Evolutionary conservation across 2,888 invertebrate species (phyloP).

Genomic region (Cantharis nigra): DNA sequence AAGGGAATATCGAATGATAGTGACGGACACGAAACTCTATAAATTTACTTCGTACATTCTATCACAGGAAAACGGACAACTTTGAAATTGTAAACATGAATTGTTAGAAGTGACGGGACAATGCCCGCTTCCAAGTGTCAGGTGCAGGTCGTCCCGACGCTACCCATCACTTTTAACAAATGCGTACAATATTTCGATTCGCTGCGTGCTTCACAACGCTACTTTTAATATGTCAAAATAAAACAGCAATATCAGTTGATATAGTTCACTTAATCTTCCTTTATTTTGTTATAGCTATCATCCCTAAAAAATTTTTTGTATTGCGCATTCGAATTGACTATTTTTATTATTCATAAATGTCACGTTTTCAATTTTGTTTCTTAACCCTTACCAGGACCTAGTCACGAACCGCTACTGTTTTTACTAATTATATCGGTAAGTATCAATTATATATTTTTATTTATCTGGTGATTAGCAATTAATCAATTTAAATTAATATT

Average conservation of each 20-base stretch:
- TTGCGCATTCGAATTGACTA: too few species aligned
- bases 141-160: constrained; percentile 40
- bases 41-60: constrained; percentile 34
- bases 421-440: background rate
- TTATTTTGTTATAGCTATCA: background rate
- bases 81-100: constrained; percentile 46
- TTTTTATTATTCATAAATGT: too few species aligned
- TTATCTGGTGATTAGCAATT: background rate
- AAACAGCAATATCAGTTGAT: constrained; percentile 30
- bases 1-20: constrained; percentile 24
- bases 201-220: constrained; percentile 38
- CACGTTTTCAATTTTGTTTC: too few species aligned
- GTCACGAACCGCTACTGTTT: background rate
- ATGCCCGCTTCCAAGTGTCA: constrained; percentile 47
- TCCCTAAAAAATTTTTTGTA: background rate
- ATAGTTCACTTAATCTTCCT: constrained; percentile 25
- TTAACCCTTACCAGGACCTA: background rate
- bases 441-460: background rate
- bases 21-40: constrained; percentile 29
- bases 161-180: constrained; percentile 42
- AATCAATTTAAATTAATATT: background rate
- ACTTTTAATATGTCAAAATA: constrained; percentile 39
- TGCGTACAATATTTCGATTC: constrained; percentile 45
- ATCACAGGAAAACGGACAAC: constrained; percentile 30
- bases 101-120: constrained; percentile 46